phyloP scores from a whole-genome alignment of 2,888 invertebrate species.

The Deladenus siricidicola region DNA sequence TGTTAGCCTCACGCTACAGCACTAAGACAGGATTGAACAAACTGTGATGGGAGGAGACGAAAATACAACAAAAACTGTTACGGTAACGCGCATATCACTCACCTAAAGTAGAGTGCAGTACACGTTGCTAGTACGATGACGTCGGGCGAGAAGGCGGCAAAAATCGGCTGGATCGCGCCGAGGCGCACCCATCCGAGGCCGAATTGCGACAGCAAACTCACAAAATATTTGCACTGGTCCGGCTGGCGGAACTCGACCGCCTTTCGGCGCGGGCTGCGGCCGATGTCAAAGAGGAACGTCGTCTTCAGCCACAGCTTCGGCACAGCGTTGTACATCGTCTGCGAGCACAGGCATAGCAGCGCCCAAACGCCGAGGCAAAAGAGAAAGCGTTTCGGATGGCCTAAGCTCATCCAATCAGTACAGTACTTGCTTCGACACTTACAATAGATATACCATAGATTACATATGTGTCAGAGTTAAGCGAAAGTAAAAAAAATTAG shows the following conservation, averaged over 20 bases:
- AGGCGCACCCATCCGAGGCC: constrained; percentile 1
- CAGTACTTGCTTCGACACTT: too few relatives aligned
- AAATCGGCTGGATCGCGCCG: background rate
- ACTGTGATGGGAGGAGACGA: too few relatives aligned
- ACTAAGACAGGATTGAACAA: too few relatives aligned
- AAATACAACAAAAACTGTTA: too few relatives aligned
- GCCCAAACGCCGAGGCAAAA: constrained; percentile 13
- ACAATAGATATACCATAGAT: too few relatives aligned
- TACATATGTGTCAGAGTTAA: too few relatives aligned
- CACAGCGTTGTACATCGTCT: constrained; percentile 13
- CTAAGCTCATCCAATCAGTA: too few relatives aligned
- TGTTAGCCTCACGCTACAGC: too few relatives aligned
- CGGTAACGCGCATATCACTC: too few relatives aligned
- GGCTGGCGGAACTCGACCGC: background rate
- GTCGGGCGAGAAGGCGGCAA: constrained; percentile 5
- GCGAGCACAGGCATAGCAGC: background rate
- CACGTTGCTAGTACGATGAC: background rate
- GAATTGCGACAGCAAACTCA: background rate
- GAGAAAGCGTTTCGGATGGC: constrained; percentile 10
- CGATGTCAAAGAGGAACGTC: background rate
- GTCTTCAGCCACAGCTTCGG: constrained; percentile 1
- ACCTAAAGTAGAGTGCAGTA: background rate
- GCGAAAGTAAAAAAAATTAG: too few relatives aligned
- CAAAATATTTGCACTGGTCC: background rate
- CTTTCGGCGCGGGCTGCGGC: background rate